Percentiles rank a stretch among this genome's conserved stretches.
Conservation (phyloP, 2,888 invertebrate species). For the Neria commutata region DNA sequence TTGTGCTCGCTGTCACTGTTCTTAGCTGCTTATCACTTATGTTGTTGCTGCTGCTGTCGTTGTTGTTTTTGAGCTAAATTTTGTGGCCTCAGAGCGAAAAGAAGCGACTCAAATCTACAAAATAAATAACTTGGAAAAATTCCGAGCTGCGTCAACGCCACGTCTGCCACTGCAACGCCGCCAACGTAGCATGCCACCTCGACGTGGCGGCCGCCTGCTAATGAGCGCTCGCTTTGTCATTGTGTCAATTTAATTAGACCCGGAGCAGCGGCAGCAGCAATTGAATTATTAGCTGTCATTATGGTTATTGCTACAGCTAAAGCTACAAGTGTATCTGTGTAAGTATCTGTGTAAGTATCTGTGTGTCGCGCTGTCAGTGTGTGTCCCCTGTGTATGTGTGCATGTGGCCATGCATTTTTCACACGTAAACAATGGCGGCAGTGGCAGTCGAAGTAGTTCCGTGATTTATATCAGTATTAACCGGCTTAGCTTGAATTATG, state of each 20-base stretch:
- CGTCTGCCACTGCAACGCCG: background rate
- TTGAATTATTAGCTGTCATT: constrained; percentile 52
- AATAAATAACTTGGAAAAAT: too few species aligned
- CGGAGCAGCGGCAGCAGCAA: constrained; percentile 47
- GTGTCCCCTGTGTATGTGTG: background rate
- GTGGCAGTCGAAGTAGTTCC: too few species aligned
- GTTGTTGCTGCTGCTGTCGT: background rate
- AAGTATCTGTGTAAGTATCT: background rate
- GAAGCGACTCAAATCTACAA: constrained; percentile 51
- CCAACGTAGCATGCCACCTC: constrained; percentile 28
- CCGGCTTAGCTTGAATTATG: too few species aligned
- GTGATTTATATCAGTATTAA: background rate
- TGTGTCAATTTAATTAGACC: constrained; percentile 59
- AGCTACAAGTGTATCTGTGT: constrained; percentile 1
- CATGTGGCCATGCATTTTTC: background rate
- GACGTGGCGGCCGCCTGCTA: constrained; percentile 33
- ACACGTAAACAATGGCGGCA: constrained; percentile 42
- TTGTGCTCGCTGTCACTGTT: background rate
- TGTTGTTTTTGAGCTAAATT: background rate
- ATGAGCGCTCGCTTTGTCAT: constrained; percentile 54
- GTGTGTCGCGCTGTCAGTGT: too few species aligned
- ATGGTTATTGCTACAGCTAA: constrained; percentile 11
- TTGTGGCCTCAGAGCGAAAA: constrained; percentile 38
- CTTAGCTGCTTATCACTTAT: constrained; percentile 21
- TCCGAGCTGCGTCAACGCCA: background rate